Evolutionary conservation across 2,888 invertebrate species (phyloP).

Genomic region (Mythimna pallens): DNA sequence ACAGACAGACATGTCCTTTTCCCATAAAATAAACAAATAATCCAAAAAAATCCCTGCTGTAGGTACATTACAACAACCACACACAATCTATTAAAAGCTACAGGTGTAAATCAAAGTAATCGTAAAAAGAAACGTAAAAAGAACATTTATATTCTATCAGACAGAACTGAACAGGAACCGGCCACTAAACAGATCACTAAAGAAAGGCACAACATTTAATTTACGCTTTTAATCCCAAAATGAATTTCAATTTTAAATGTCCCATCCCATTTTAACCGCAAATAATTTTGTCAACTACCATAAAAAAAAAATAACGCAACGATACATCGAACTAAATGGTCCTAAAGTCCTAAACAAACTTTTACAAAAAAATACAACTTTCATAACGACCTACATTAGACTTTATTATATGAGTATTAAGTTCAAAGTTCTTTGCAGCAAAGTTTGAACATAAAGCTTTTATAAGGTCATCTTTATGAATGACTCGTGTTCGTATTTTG

Average conservation of each 20-base stretch:
- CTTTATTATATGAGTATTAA: background rate
- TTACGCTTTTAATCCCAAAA: slow-evolving; percentile 52
- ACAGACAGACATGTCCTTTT: background rate
- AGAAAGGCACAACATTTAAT: slow-evolving; percentile 45
- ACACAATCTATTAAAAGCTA: slow-evolving; percentile 11
- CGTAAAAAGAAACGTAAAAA: slow-evolving; percentile 40
- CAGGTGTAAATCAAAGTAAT: slow-evolving; percentile 30
- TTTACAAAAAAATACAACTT: slow-evolving; percentile 35
- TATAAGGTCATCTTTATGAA: slow-evolving; percentile 76
- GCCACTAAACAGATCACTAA: slow-evolving; percentile 29
- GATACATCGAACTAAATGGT: slow-evolving; percentile 61
- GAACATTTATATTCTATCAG: slow-evolving; percentile 32
- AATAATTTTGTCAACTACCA: slow-evolving; percentile 64
- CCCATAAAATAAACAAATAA: background rate
- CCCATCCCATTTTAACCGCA: slow-evolving; percentile 58
- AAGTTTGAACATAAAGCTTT: slow-evolving; percentile 45
- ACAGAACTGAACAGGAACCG: slow-evolving; percentile 1
- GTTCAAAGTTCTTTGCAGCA: slow-evolving; percentile 30
- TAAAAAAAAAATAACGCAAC: slow-evolving; percentile 57
- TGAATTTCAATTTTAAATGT: slow-evolving; percentile 55
- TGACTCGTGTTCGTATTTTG: slow-evolving; percentile 78
- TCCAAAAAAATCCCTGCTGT: background rate
- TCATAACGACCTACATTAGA: slow-evolving; percentile 10
- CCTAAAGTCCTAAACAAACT: slow-evolving; percentile 64
- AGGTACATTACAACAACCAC: background rate